Base-by-base conservation (phyloP, 1,140 invertebrate genomes). In the Antheraea pernyi region DNA sequence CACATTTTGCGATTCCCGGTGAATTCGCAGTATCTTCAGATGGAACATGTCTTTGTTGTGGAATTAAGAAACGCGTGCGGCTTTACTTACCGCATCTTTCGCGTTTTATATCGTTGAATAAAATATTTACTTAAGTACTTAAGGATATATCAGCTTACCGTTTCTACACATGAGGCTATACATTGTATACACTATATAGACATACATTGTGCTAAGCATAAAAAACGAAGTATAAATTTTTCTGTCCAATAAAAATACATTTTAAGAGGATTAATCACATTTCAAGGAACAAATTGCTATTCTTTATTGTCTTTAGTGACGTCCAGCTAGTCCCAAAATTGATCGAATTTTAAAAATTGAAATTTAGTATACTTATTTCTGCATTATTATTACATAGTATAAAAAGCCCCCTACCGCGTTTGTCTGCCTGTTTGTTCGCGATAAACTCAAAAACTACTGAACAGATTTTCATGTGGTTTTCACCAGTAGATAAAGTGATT, bases 1-100 rank as follows among this genome's bases (percentile, higher is more conserved):
- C 73, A 69, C 71, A 65, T 75, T 73, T 69, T 59, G 19, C 22
- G 65, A 70, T 69, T 71, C 59, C 18, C 59, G 59, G 1, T 63
- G 67, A 68, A 71, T 68, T 65, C 65, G 13, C 16, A 36, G 46
- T 53, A 53, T 16, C 46, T 16, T 13, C 16, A 53, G 46, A 59
- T 48, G 22, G 69, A 39, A 67, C 65, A 59, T 37, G 53, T 67
- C 65, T 67, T 67, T 67, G 65, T 67, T 67, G 65, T 59, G 65
- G 65, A 67, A 59, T 39, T 59, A 59, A 67, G 30, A 37, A 53
- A 30, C 13, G 19, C 42, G 64, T 65, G 39, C 19, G 64, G 64
- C 19, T 18, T 59, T 65, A 46, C 37, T 65, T 16, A 53, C 46
- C 39, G 18, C 39, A 19, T 19, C 64, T 65, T 65, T 65, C 19